Conservation (phyloP, 2,797 vertebrate genomes). For the Acestrorhynchus altus region DNA sequence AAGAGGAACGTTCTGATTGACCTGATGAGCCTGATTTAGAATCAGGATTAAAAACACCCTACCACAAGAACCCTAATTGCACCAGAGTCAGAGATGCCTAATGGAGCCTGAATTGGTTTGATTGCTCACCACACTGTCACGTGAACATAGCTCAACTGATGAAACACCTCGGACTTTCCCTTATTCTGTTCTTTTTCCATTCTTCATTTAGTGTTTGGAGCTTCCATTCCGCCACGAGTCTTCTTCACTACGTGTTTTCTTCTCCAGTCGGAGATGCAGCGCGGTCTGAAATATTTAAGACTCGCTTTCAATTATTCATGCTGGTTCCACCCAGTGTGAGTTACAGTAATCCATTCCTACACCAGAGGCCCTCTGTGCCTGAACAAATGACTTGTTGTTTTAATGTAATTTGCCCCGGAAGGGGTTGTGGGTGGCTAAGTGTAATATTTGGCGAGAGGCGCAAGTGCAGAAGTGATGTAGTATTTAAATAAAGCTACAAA, state of each 20-base stretch:
- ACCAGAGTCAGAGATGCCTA: constrained; percentile 64
- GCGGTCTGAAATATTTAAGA: constrained; percentile 49
- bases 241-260: constrained; percentile 18
- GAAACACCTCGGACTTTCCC: constrained; percentile 25
- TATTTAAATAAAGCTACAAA: constrained; percentile 47
- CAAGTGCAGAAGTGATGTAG: constrained; percentile 40
- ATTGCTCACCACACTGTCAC: constrained; percentile 55
- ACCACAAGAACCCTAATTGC: constrained; percentile 65
- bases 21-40: constrained; percentile 55
- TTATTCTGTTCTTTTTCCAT: neutral
- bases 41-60: constrained; percentile 48
- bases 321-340: constrained; percentile 37
- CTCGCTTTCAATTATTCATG: constrained; percentile 55
- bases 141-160: constrained; percentile 43
- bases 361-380: constrained; percentile 52
- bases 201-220: constrained; percentile 26
- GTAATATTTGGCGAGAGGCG: constrained; percentile 54
- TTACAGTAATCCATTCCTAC: constrained; percentile 56
- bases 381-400: constrained; percentile 53
- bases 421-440: constrained; percentile 56
- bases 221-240: constrained; percentile 22
- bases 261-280: constrained; percentile 36
- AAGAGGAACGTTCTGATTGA: constrained; percentile 36
- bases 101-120: constrained; percentile 65
- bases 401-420: constrained; percentile 57